A percentile compares a stretch with the other conserved stretches of the same genome.
Evolutionary conservation across 2,797 vertebrate species (phyloP).

Genomic region (Acanthurus lineatus): DNA sequence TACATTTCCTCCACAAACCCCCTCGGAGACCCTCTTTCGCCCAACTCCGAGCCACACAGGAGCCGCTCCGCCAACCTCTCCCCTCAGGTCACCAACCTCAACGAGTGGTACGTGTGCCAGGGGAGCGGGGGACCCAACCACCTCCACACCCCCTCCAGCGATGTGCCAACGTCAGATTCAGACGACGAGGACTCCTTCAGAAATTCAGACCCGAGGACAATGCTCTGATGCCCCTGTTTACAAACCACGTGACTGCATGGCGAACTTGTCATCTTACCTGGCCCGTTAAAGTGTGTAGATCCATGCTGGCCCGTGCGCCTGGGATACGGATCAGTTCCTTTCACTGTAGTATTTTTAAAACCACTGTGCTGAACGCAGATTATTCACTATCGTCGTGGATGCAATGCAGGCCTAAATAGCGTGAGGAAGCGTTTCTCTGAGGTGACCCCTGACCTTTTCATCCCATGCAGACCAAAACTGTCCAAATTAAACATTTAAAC

Average conservation of each 20-base stretch:
- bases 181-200: conserved; percentile 93
- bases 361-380: conserved; percentile 26
- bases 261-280: conserved; percentile 22
- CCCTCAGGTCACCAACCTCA: conserved; percentile 98
- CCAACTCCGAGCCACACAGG: conserved; percentile 86
- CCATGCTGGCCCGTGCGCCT: conserved; percentile 43
- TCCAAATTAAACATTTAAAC: conserved; percentile 22
- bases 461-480: conserved; percentile 26
- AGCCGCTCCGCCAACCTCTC: conserved; percentile 91
- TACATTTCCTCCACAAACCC: conserved; percentile 88
- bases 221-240: conserved; percentile 87
- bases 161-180: conserved; percentile 91
- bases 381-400: conserved; percentile 24
- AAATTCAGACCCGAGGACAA: conserved; percentile 91
- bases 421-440: conserved; percentile 44
- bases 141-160: conserved; percentile 93
- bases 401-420: conserved; percentile 33
- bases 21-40: conserved; percentile 89
- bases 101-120: conserved; percentile 99
- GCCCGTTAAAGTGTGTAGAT: conserved; percentile 38
- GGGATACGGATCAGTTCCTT: conserved; percentile 45
- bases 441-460: conserved; percentile 61
- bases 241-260: conserved; percentile 56
- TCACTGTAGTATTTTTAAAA: conserved; percentile 41
- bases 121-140: conserved; percentile 91